Percentiles rank a stretch among this genome's conserved stretches.
phyloP scores from a whole-genome alignment of 2,797 vertebrate species.

The Sebastes matsubarae region DNA sequence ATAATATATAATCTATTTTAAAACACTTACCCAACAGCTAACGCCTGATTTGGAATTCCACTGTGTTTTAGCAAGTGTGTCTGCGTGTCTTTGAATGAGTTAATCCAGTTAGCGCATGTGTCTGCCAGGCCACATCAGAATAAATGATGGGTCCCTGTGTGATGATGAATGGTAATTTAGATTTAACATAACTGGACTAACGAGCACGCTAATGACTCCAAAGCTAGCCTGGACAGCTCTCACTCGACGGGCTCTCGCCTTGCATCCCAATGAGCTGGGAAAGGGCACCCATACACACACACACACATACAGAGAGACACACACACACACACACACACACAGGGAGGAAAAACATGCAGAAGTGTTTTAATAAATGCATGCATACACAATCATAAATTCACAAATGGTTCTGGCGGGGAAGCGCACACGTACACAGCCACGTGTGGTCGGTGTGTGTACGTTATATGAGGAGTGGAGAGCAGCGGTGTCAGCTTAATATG shows the following conservation, averaged over 20 bases:
- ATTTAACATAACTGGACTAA: slow-evolving; percentile 89
- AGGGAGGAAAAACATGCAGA: slow-evolving; percentile 38
- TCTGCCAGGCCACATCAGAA: slow-evolving; percentile 78
- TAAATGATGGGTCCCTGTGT: slow-evolving; percentile 83
- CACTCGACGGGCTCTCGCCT: slow-evolving; percentile 60
- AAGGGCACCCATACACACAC: slow-evolving; percentile 59
- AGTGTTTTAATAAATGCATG: slow-evolving; percentile 70
- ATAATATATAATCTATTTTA: slow-evolving; percentile 66
- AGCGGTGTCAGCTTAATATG: slow-evolving; percentile 63
- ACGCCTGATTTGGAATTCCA: slow-evolving; percentile 73
- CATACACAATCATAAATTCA: slow-evolving; percentile 55
- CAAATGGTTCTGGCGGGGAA: slow-evolving; percentile 35
- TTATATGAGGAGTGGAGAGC: slow-evolving; percentile 32
- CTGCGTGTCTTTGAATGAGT: slow-evolving; percentile 72
- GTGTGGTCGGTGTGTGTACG: slow-evolving; percentile 1
- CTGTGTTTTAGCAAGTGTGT: slow-evolving; percentile 59
- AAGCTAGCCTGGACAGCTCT: slow-evolving; percentile 81
- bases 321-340: slow-evolving; percentile 20
- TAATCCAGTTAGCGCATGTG: slow-evolving; percentile 77
- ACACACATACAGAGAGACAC: neutral
- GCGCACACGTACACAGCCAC: slow-evolving; percentile 1
- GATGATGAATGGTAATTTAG: slow-evolving; percentile 88
- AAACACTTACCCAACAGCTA: slow-evolving; percentile 66
- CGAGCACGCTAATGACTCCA: slow-evolving; percentile 86
- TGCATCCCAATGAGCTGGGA: slow-evolving; percentile 81